Conservation (phyloP, 2,797 vertebrate species). For the Cyprinodon diabolis region DNA sequence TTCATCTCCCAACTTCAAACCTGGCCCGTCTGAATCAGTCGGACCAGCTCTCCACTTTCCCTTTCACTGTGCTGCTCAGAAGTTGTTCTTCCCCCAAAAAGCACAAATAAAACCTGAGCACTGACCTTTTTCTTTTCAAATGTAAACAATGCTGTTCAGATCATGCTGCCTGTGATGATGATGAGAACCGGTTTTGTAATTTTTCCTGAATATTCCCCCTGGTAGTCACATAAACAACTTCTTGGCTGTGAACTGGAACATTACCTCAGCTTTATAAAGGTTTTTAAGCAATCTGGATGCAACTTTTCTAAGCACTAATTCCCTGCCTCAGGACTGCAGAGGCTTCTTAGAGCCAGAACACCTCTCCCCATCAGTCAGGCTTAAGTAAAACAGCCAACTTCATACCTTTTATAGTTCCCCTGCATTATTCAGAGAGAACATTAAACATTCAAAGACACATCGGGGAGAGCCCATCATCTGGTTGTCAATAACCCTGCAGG, state of each 20-base stretch:
- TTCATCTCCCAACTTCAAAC: constrained; percentile 79
- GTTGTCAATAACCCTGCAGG: constrained; percentile 57
- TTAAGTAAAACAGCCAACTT: constrained; percentile 41
- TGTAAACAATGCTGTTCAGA: constrained; percentile 2
- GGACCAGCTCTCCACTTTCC: constrained; percentile 9
- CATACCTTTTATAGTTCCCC: constrained; percentile 31
- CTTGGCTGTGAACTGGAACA: constrained; percentile 45
- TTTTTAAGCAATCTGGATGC: constrained; percentile 42
- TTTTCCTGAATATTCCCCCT: constrained; percentile 32
- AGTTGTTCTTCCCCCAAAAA: neutral
- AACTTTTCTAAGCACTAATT: constrained; percentile 39
- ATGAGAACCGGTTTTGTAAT: constrained; percentile 28
- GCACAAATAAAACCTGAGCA: neutral
- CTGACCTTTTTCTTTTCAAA: constrained; percentile 20
- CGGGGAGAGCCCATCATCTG: constrained; percentile 54
- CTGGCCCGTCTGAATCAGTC: constrained; percentile 53
- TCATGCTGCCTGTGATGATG: neutral
- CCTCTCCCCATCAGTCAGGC: constrained; percentile 10
- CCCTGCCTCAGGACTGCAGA: constrained; percentile 27
- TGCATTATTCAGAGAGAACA: constrained; percentile 56
- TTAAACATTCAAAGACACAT: constrained; percentile 63
- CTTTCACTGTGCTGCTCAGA: constrained; percentile 32
- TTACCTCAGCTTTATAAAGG: constrained; percentile 40
- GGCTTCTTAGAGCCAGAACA: constrained; percentile 2
- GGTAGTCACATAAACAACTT: constrained; percentile 51